Base-by-base conservation (phyloP, 1,140 invertebrate genomes). In the Coenobita brevimanus region DNA sequence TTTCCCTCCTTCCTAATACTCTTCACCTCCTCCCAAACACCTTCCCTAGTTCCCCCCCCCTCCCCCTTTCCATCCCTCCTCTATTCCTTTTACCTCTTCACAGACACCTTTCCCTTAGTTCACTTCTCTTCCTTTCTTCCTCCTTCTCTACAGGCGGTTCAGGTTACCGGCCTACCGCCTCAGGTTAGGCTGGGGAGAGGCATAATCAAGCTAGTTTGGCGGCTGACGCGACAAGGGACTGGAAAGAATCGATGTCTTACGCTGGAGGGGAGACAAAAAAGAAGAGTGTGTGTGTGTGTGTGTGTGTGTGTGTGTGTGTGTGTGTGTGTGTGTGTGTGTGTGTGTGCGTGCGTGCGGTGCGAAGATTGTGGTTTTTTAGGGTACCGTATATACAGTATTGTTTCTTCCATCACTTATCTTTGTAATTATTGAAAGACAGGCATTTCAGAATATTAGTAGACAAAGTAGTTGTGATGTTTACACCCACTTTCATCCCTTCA, bases 281-380 rank as follows among this genome's bases (percentile, higher is more conserved):
- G n/a, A n/a, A n/a, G n/a, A n/a, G n/a, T n/a, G n/a, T n/a, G n/a
- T n/a, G n/a, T n/a, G n/a, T 3, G 60, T 6, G 60, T 62, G 60
- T 62, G 60, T 62, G 60, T 3, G 60, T 6, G 21, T 21, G 60
- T 62, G 60, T 62, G 60, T 62, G 60, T 62, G 60, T 62, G 60
- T 62, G 60, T 62, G 60, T 62, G 60, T 62, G 60, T 62, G 60
- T 62, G 60, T 62, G 60, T 36, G n/a, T 71, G 33, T 71, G 33
- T 27, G 67, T 36, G 24, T 27, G 67, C 17, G 24, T 71, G 67
- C 33, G 24, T 71, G 33, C 33, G 33, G 15, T 24, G 15, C 24
- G 24, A 30, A 30, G 2, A 30, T 10, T 71, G 1, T 71, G n/a
- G 1, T 15, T 30, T 2, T 13, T 15, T 17, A 4, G n/a, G 67